Evolutionary conservation across 2,888 invertebrate species (phyloP), one percentile per base, ranked within the genome.

Genomic region (Meghimatium bilineatum): DNA sequence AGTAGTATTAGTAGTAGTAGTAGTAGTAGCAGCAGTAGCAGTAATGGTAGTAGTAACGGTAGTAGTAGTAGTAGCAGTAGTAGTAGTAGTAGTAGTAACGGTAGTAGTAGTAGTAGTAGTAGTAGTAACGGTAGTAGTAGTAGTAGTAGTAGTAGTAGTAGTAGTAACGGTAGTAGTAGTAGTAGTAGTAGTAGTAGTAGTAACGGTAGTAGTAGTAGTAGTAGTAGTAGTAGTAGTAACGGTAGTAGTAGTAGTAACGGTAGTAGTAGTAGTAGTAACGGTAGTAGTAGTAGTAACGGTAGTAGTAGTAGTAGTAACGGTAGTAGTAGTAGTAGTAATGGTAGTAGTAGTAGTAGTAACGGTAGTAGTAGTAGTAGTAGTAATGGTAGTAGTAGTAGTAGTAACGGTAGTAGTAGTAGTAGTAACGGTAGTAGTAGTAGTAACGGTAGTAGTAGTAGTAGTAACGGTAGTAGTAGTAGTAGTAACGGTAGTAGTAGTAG

Each of bases 231-330:
- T 17, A 63, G 1, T 10, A 38, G 26, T 6, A 38, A 8, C 6
- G 23, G 8, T 32, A 0, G 34, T 23, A 32, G 34, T 8, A 32
- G 71, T 29, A 63, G 38, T 17, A 78, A 66, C 12, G 49, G 34
- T 78, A 63, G 78, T 34, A 29, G 34, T 60, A 63, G 66, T 8
- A 63, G 63, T 29, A 78, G 78, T 63, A 52, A 44, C 63, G 32
- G 63, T 20, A 26, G 63, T 6, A n/a, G n/a, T 12, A 17, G 26
- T 12, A 17, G 63, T 20, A 17, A 52, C 17, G 52, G 52, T 14
- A 17, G 17, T 12, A 63, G 63, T n/a, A n/a, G n/a, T n/a, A n/a
- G n/a, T n/a, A n/a, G n/a, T n/a, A n/a, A n/a, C n/a, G n/a, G n/a
- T n/a, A n/a, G n/a, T n/a, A n/a, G n/a, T n/a, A n/a, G n/a, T n/a